Percentiles rank a stretch among this genome's conserved stretches.
Evolutionary conservation across 2,797 vertebrate genomes (phyloP).

Genomic region (Danionella dracula): DNA sequence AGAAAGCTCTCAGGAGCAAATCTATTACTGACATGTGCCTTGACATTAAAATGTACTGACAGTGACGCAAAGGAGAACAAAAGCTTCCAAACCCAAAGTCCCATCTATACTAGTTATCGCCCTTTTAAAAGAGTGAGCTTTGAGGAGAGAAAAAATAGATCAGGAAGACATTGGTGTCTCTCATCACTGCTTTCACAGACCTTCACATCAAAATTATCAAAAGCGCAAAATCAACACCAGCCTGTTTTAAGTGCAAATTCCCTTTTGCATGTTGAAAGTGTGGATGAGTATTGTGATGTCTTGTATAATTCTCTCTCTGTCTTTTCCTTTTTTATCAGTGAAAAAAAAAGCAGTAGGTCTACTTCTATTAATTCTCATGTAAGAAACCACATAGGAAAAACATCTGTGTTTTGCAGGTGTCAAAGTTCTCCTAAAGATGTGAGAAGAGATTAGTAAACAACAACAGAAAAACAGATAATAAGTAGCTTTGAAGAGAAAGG

Average conservation of each 20-base stretch:
- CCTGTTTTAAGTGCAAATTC: constrained; percentile 71
- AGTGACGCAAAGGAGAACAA: background rate
- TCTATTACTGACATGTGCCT: background rate
- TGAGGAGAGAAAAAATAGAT: constrained; percentile 71
- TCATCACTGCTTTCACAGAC: constrained; percentile 61
- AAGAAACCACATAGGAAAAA: constrained; percentile 30
- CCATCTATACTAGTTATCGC: constrained; percentile 62
- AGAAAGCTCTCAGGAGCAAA: background rate
- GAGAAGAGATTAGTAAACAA: constrained; percentile 64
- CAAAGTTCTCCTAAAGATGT: constrained; percentile 63
- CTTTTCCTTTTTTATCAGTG: constrained; percentile 8
- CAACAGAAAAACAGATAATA: constrained; percentile 43
- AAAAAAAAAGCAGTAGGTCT: constrained; percentile 8
- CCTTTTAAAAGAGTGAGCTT: constrained; percentile 51
- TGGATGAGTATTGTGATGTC: constrained; percentile 24
- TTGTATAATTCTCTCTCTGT: constrained; percentile 13
- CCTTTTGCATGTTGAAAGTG: constrained; percentile 65
- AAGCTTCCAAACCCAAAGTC: constrained; percentile 25
- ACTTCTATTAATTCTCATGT: constrained; percentile 24
- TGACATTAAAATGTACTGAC: background rate
- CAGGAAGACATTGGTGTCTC: constrained; percentile 54
- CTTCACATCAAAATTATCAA: constrained; percentile 63
- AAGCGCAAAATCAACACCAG: constrained; percentile 59
- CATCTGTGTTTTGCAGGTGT: constrained; percentile 59
- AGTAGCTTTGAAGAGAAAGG: constrained; percentile 9